A percentile compares a stretch with the other conserved stretches of the same genome.
phyloP scores from a whole-genome alignment of 1,140 invertebrate genomes.

The Sitophilus oryzae region DNA sequence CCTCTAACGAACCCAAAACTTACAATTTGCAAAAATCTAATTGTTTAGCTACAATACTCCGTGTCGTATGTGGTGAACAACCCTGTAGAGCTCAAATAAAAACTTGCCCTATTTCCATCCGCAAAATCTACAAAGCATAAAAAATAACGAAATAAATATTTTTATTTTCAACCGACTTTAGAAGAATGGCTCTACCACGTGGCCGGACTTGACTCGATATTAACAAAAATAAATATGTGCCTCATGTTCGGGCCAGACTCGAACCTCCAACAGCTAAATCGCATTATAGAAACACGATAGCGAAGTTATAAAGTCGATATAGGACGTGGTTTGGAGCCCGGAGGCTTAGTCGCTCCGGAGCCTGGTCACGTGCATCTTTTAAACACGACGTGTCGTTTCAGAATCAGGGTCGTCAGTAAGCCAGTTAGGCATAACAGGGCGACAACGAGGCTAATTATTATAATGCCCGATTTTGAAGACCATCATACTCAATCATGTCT shows the following conservation, averaged over 20 bases:
- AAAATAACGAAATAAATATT: too few species aligned
- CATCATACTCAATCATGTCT: too few species aligned
- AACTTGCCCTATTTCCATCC: too few species aligned
- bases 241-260: constrained; percentile 17
- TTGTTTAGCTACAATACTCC: too few species aligned
- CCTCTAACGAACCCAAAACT: too few species aligned
- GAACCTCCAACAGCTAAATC: constrained; percentile 35
- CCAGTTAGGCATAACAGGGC: background rate
- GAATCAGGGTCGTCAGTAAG: background rate
- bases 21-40: too few species aligned
- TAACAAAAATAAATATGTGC: constrained; percentile 29
- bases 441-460: background rate
- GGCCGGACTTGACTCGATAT: constrained; percentile 20
- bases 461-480: background rate
- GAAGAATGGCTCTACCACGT: constrained; percentile 26
- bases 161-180: too few species aligned
- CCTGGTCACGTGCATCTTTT: constrained; percentile 31
- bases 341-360: constrained; percentile 26
- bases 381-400: constrained; percentile 18
- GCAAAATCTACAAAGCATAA: too few species aligned
- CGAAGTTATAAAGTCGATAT: constrained; percentile 39
- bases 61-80: too few species aligned
- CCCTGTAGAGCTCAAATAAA: too few species aligned
- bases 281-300: constrained; percentile 39
- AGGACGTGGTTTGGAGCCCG: constrained; percentile 30